Evolutionary conservation across 2,113 vertebrate species (phyloP).

Genomic region (Coptodon bakossiorum): DNA sequence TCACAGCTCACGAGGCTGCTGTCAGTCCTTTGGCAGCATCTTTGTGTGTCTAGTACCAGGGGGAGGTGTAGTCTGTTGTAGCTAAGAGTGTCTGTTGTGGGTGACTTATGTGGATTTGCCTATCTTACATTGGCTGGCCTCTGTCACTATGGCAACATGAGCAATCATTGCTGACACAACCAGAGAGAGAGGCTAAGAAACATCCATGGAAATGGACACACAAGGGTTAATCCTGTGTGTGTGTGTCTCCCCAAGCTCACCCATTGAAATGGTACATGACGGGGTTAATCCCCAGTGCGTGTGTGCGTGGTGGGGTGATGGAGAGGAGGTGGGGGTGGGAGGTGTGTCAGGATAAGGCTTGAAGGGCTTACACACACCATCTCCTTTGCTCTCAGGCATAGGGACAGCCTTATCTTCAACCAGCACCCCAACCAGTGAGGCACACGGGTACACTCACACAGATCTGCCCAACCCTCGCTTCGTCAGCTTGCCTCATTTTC

Average conservation of each 20-base stretch:
- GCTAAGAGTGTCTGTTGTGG: conserved; percentile 56
- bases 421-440: conserved; percentile 46
- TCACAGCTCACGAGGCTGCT: conserved; percentile 36
- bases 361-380: conserved; percentile 62
- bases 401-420: conserved; percentile 59
- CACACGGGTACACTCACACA: conserved; percentile 3
- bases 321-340: conserved; percentile 43
- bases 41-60: conserved; percentile 48
- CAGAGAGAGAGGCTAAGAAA: conserved; percentile 54
- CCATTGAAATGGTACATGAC: conserved; percentile 67
- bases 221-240: conserved; percentile 62
- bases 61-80: conserved; percentile 45
- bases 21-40: conserved; percentile 48
- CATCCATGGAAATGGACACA: conserved; percentile 60
- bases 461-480: conserved; percentile 19
- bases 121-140: conserved; percentile 60
- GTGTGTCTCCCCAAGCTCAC: conserved; percentile 39
- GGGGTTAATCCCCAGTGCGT: conserved; percentile 57
- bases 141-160: conserved; percentile 66
- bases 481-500: conserved; percentile 26
- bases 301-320: conserved; percentile 25
- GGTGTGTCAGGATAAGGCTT: conserved; percentile 63
- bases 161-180: conserved; percentile 60
- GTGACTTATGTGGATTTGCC: conserved; percentile 68
- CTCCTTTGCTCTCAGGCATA: conserved; percentile 61